These are phyloP conservation scores for Elymnias hypermnestra DNA, from an alignment of 1,140 invertebrate genomes.

Conservation along the genomic window DNA sequence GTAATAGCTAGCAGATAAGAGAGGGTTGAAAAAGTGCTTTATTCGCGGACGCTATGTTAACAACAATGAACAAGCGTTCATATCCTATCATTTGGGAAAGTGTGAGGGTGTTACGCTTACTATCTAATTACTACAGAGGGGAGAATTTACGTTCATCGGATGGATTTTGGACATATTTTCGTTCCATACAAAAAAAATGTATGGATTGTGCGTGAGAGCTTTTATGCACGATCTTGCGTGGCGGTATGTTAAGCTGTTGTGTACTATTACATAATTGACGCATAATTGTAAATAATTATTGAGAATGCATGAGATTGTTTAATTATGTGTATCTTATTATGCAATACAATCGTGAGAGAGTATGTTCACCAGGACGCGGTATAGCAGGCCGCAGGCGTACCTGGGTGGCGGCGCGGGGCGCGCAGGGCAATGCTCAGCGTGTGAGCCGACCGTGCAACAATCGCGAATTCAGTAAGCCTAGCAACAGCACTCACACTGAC, in stretches of 20 bases:
- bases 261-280: background rate
- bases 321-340: slow-evolving; percentile 6
- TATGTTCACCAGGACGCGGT: background rate
- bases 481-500: slow-evolving; percentile 61
- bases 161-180: too few relatives aligned
- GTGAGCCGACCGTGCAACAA: slow-evolving; percentile 43
- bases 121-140: slow-evolving; percentile 15
- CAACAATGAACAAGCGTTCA: slow-evolving; percentile 35
- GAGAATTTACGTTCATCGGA: background rate
- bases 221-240: too few relatives aligned
- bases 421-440: slow-evolving; percentile 24
- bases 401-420: slow-evolving; percentile 8
- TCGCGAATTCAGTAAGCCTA: slow-evolving; percentile 65
- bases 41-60: slow-evolving; percentile 46
- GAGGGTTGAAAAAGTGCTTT: slow-evolving; percentile 31
- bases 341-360: slow-evolving; percentile 8
- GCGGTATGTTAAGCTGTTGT: too few relatives aligned
- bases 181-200: too few relatives aligned
- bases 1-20: slow-evolving; percentile 16
- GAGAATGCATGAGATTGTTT: background rate
- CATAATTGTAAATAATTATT: too few relatives aligned
- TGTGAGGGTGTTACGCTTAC: slow-evolving; percentile 18
- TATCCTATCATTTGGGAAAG: slow-evolving; percentile 24
- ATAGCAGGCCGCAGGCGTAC: slow-evolving; percentile 1
- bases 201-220: too few relatives aligned